A percentile compares a stretch with the other conserved stretches of the same genome.
phyloP scores from a whole-genome alignment of 2,888 invertebrate genomes.

The Lomographa bimaculata region DNA sequence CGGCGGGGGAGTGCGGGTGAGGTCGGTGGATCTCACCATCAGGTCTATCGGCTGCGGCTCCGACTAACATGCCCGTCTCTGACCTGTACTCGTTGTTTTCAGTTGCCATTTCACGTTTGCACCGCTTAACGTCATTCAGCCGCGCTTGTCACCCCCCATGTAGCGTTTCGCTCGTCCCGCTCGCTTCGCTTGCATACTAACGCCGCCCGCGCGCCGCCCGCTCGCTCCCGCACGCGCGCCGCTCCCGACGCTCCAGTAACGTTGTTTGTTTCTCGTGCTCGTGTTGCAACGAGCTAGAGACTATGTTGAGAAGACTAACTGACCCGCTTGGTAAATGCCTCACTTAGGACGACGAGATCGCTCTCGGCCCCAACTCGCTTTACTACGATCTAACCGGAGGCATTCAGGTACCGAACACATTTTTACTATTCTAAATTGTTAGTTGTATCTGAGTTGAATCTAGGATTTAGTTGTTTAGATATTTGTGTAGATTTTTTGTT shows the following conservation, averaged over 20 bases:
- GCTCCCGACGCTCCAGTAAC: conserved; percentile 63
- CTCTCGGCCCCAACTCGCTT: conserved; percentile 80
- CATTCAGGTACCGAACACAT: conserved; percentile 75
- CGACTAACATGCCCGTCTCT: conserved; percentile 66
- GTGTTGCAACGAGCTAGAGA: conserved; percentile 72
- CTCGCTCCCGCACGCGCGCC: conserved; percentile 50
- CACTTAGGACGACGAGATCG: conserved; percentile 82
- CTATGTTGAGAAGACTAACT: conserved; percentile 76
- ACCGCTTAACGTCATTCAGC: conserved; percentile 64
- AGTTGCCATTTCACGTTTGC: conserved; percentile 66
- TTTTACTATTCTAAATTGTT: conserved; percentile 45
- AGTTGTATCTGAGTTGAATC: conserved; percentile 35
- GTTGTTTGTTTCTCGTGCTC: conserved; percentile 67
- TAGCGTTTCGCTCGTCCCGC: conserved; percentile 56
- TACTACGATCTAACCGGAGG: conserved; percentile 83
- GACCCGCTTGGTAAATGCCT: conserved; percentile 80
- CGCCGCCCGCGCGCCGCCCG: too few species aligned
- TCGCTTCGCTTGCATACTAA: too few species aligned
- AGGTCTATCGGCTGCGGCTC: conserved; percentile 72
- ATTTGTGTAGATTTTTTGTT: conserved; percentile 27
- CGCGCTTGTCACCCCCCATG: conserved; percentile 57
- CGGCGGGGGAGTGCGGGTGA: conserved; percentile 42
- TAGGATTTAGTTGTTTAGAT: conserved; percentile 27
- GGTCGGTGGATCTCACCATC: conserved; percentile 67
- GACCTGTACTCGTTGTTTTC: conserved; percentile 59